phyloP scores from a whole-genome alignment of 2,888 invertebrate species.

The Drosophila anomelani region DNA sequence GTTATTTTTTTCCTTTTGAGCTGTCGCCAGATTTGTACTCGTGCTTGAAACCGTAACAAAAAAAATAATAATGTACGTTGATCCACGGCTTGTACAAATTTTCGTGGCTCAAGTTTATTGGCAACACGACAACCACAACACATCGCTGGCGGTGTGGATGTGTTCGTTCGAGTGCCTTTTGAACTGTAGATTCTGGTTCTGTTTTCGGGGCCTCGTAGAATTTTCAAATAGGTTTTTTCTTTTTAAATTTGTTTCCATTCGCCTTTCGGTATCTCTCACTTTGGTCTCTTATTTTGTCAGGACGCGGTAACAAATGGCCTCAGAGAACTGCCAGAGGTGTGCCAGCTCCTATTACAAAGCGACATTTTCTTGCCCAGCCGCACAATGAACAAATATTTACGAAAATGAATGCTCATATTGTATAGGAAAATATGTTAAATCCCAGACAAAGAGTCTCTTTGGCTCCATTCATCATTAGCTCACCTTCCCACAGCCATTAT shows the following conservation, averaged over 20 bases:
- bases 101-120: slow-evolving; percentile 52
- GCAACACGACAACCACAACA: slow-evolving; percentile 49
- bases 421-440: neutral
- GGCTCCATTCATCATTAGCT: slow-evolving; percentile 33
- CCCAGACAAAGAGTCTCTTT: slow-evolving; percentile 1
- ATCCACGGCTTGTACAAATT: slow-evolving; percentile 19
- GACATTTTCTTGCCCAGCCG: slow-evolving; percentile 11
- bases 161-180: slow-evolving; percentile 49
- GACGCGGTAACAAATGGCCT: slow-evolving; percentile 61
- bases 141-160: slow-evolving; percentile 48
- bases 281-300: slow-evolving; percentile 18
- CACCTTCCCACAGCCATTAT: slow-evolving; percentile 36
- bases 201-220: slow-evolving; percentile 8
- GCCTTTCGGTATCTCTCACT: neutral
- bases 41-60: neutral
- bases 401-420: neutral
- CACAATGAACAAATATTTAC: slow-evolving; percentile 2
- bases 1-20: slow-evolving; percentile 16
- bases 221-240: neutral
- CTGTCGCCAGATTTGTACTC: slow-evolving; percentile 40
- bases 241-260: neutral
- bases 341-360: neutral
- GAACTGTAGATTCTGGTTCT: slow-evolving; percentile 27
- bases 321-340: slow-evolving; percentile 20
- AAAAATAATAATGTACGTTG: neutral